A percentile compares a stretch with the other conserved stretches of the same genome.
Conservation (phyloP, 2,797 vertebrate genomes). For the Macropus fuliginosus region DNA sequence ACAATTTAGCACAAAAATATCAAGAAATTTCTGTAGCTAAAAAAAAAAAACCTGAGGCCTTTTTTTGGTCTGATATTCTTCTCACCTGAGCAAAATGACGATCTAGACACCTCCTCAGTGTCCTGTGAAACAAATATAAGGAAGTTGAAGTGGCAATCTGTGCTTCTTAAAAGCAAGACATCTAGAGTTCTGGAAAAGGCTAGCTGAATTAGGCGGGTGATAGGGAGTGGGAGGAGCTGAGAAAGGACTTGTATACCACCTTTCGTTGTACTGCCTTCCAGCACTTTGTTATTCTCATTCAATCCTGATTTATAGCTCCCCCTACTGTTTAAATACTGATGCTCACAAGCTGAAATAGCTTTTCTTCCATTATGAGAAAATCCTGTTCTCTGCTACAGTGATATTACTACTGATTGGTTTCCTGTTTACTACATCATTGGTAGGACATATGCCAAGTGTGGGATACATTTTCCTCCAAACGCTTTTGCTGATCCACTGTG, state of each 20-base stretch:
- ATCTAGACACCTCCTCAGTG: background rate
- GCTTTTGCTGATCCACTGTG: constrained; percentile 12
- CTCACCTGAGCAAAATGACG: constrained; percentile 33
- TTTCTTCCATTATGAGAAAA: constrained; percentile 4
- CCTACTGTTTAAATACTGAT: constrained; percentile 64
- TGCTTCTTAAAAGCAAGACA: constrained; percentile 33
- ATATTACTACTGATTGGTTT: constrained; percentile 21
- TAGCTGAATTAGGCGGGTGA: background rate
- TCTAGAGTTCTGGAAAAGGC: constrained; percentile 49
- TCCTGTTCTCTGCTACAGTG: constrained; percentile 10
- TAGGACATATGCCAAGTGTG: background rate
- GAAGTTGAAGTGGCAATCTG: constrained; percentile 27
- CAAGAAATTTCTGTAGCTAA: constrained; percentile 20
- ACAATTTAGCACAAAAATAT: constrained; percentile 28
- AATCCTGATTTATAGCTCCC: constrained; percentile 44
- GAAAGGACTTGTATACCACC: background rate
- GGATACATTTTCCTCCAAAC: constrained; percentile 14
- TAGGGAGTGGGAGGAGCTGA: background rate
- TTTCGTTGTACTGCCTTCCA: background rate
- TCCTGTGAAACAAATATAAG: background rate
- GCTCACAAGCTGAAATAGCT: constrained; percentile 16
- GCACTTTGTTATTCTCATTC: constrained; percentile 21
- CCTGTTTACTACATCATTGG: background rate
- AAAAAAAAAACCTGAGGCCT: background rate
- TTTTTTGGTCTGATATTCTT: constrained; percentile 46